Evolutionary conservation across 2,797 vertebrate species (phyloP).

Genomic region (Xyrichtys novacula): DNA sequence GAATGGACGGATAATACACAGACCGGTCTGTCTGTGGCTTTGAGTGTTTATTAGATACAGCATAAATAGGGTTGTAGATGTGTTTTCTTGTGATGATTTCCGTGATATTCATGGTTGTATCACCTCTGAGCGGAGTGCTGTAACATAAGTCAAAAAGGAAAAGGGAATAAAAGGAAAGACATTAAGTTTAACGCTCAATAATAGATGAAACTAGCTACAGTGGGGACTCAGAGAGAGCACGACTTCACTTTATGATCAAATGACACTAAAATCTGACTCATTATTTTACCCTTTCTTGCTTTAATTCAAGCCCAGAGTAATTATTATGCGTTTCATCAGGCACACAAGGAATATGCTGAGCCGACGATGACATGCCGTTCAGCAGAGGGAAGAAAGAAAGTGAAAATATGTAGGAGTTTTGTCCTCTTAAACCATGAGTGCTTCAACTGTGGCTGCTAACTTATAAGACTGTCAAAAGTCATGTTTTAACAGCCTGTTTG

Average conservation of each 20-base stretch:
- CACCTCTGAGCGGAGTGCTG: not conserved
- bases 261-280: slow-evolving; percentile 14
- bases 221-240: not conserved
- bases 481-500: not conserved
- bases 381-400: not conserved
- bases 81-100: too few relatives aligned
- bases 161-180: not conserved
- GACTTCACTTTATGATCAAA: not conserved
- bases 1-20: too few relatives aligned
- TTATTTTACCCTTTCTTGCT: slow-evolving; percentile 4
- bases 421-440: not conserved
- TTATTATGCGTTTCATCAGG: slow-evolving; percentile 9
- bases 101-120: too few relatives aligned
- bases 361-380: not conserved
- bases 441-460: slow-evolving; percentile 16
- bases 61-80: too few relatives aligned
- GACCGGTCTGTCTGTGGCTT: too few relatives aligned
- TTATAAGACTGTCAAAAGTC: slow-evolving; percentile 6
- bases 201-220: not conserved
- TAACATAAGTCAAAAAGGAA: not conserved
- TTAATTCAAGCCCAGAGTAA: slow-evolving; percentile 17
- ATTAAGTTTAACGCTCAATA: not conserved
- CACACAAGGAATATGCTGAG: not conserved
- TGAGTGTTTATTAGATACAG: too few relatives aligned
- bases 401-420: slow-evolving; percentile 1